These are phyloP conservation scores for Calliopum simillimum DNA, from an alignment of 2,888 invertebrate species.

Conservation along the genomic window DNA sequence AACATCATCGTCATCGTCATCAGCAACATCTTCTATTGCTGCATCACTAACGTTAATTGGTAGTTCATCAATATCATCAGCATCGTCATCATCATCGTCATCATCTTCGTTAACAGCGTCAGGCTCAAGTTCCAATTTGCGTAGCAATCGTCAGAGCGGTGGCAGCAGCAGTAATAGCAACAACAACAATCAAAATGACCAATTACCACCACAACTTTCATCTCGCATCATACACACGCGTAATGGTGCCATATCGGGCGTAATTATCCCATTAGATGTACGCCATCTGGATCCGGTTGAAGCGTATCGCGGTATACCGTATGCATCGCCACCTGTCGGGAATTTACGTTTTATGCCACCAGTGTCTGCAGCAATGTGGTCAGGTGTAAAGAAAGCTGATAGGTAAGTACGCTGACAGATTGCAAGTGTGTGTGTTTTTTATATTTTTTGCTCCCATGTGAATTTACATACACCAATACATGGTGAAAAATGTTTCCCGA, in stretches of 20 bases:
- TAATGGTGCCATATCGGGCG: slow-evolving; percentile 87
- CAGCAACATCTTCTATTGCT: slow-evolving; percentile 36
- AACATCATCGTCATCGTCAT: slow-evolving; percentile 38
- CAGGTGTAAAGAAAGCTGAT: slow-evolving; percentile 88
- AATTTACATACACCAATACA: too few species aligned
- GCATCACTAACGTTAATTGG: slow-evolving; percentile 15
- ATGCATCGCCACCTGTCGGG: slow-evolving; percentile 92
- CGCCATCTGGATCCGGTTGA: slow-evolving; percentile 89
- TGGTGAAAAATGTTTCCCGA: too few species aligned
- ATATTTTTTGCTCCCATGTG: too few species aligned
- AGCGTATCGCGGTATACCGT: slow-evolving; percentile 92
- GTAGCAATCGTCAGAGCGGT: slow-evolving; percentile 46
- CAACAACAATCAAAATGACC: slow-evolving; percentile 63
- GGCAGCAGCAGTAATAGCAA: slow-evolving; percentile 45
- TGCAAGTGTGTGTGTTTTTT: too few species aligned
- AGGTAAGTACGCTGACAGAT: slow-evolving; percentile 63
- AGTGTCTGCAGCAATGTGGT: slow-evolving; percentile 92
- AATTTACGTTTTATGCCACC: slow-evolving; percentile 96
- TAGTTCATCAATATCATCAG: slow-evolving; percentile 24
- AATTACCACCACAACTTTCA: slow-evolving; percentile 71
- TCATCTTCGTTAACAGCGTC: slow-evolving; percentile 32
- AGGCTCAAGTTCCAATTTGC: slow-evolving; percentile 32
- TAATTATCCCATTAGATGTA: slow-evolving; percentile 84
- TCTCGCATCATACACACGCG: slow-evolving; percentile 89
- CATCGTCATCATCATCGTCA: slow-evolving; percentile 38